Evolutionary conservation across 1,140 invertebrate species (phyloP), one percentile per base, ranked within the genome.

Genomic region (Lepidurus packardi): DNA sequence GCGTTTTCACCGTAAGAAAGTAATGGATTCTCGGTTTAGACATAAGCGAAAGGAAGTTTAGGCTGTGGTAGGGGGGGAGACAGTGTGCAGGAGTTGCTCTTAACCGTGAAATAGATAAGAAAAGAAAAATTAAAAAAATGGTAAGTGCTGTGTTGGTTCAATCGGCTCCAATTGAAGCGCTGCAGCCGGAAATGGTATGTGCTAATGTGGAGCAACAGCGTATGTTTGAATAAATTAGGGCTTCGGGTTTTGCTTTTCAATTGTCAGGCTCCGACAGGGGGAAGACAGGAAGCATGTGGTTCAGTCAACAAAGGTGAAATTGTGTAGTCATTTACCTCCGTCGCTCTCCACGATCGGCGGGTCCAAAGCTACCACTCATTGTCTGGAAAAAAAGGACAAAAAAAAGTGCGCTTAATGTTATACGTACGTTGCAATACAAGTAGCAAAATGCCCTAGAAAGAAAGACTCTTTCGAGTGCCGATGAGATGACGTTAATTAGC

Each of bases 81-180:
- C 25, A 34, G 25, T 34, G 25, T 34, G 25, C 25, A 34, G 25
- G 3, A 2, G 25, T 34, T 34, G 34, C 34, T 75, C 74, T 7
- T 34, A 41, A 75, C 74, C 74, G 44, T 75, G 74, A 75, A 75
- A 75, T 13, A 21, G 11, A 21, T 73, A 42, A 42, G 4, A 75
- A 21, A 74, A 74, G 1, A 74, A 13, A 74, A 1, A 34, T 1
- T 1, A 34, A 34, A 34, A 34, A 34, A 34, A 34, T 34, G 34
- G 34, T 34, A 4, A 34, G 34, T 34, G 34, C 34, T 34, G 34
- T 34, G 34, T 34, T 34, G 34, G 34, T 34, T 34, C 34, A 34
- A 34, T 34, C 34, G 34, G 34, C 34, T 34, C 34, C 34, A 34
- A 34, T 34, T 34, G 34, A 34, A 34, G 34, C 34, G 34, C 34